Evolutionary conservation across 2,797 vertebrate species (phyloP).

Genomic region (Gephyroberyx darwinii): DNA sequence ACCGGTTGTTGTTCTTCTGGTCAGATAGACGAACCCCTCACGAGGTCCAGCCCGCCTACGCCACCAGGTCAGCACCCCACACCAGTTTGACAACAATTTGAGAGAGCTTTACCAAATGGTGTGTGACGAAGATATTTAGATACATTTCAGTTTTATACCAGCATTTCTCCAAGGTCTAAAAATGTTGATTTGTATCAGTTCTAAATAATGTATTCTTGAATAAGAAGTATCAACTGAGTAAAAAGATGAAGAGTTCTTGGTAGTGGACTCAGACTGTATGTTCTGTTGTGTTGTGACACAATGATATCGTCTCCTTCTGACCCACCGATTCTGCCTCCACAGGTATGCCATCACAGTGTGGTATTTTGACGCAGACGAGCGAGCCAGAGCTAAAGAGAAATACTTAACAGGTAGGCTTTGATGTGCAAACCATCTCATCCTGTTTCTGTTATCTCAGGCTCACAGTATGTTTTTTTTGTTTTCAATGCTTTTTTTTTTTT

Average conservation of each 20-base stretch:
- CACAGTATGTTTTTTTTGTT: background rate
- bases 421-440: background rate
- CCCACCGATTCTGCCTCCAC: conserved; percentile 52
- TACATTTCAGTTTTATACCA: no score
- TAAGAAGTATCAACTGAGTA: no score
- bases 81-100: background rate
- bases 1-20: conserved; percentile 98
- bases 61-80: conserved; percentile 87
- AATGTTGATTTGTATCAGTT: no score
- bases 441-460: background rate
- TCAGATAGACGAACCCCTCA: conserved; percentile 98
- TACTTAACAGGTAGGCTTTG: conserved; percentile 90
- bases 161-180: no score
- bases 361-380: conserved; percentile 99
- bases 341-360: conserved; percentile 99
- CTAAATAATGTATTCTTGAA: no score
- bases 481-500: no score
- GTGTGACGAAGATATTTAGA: no score
- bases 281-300: conserved; percentile 1
- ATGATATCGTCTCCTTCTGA: background rate
- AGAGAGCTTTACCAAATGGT: no score
- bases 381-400: conserved; percentile 98
- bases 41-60: conserved; percentile 95
- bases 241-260: no score
- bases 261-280: no score